Evolutionary conservation across 2,113 vertebrate species (phyloP).

Genomic region (Cottus gobio): DNA sequence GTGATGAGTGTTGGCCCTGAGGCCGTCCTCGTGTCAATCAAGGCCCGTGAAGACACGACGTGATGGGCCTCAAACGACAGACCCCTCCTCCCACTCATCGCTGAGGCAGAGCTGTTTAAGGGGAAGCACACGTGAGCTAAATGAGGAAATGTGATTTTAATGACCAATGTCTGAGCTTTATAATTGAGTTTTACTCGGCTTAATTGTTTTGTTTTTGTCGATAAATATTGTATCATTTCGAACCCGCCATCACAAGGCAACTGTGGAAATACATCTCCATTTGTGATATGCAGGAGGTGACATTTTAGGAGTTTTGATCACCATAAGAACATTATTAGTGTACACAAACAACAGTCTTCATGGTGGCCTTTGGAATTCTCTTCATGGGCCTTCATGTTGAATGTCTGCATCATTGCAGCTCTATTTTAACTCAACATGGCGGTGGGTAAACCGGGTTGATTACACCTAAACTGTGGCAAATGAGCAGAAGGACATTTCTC

Average conservation of each 20-base stretch:
- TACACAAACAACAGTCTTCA: neutral
- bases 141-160: conserved; percentile 20
- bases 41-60: neutral
- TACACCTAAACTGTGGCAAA: conserved; percentile 2
- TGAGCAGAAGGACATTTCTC: conserved; percentile 1
- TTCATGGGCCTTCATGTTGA: neutral
- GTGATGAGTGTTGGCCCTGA: conserved; percentile 31
- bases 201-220: conserved; percentile 20
- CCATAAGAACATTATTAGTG: neutral
- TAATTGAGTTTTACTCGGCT: conserved; percentile 2
- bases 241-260: neutral
- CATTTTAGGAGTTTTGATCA: neutral
- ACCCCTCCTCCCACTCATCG: conserved; percentile 1
- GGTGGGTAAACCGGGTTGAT: neutral
- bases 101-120: neutral
- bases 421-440: neutral
- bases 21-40: conserved; percentile 32
- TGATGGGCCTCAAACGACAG: neutral
- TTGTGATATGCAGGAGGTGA: neutral
- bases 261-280: neutral
- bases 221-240: neutral
- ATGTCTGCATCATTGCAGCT: neutral
- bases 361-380: too few relatives aligned
- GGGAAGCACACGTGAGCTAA: neutral
- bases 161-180: conserved; percentile 16